Evolutionary conservation across 2,888 invertebrate genomes (phyloP).

Genomic region (Aquatica leii): DNA sequence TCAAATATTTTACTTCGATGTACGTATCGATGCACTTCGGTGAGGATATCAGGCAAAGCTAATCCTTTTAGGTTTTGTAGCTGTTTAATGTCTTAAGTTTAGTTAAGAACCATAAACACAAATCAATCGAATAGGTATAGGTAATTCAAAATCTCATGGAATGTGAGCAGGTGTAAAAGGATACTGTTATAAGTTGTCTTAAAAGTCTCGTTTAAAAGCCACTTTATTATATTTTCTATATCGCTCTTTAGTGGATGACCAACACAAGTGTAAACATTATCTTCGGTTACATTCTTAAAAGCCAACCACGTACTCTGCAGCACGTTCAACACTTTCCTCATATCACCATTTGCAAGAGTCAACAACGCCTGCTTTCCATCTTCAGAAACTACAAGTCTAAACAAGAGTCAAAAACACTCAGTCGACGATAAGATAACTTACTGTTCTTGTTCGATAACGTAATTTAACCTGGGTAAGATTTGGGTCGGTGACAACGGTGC

Average conservation of each 20-base stretch:
- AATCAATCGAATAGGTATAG: slow-evolving; percentile 9
- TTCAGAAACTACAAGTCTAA: slow-evolving; percentile 81
- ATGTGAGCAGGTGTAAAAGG: too few relatives aligned
- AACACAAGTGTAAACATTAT: slow-evolving; percentile 93
- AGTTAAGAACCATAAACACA: slow-evolving; percentile 19
- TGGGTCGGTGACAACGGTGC: slow-evolving; percentile 87
- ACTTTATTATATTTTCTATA: slow-evolving; percentile 86
- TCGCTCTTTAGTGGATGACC: slow-evolving; percentile 94
- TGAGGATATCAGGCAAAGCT: slow-evolving; percentile 91
- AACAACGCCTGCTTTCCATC: slow-evolving; percentile 91
- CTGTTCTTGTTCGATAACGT: slow-evolving; percentile 85
- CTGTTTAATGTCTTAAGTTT: slow-evolving; percentile 74
- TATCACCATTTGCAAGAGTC: slow-evolving; percentile 93
- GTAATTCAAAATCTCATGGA: too few relatives aligned
- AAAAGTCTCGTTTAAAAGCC: slow-evolving; percentile 83
- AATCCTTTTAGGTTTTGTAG: slow-evolving; percentile 90
- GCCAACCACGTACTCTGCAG: slow-evolving; percentile 96
- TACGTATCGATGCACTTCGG: slow-evolving; percentile 87
- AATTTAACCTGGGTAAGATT: slow-evolving; percentile 87
- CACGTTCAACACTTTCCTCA: slow-evolving; percentile 96
- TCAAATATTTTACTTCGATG: slow-evolving; percentile 91
- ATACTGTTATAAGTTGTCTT: slow-evolving; percentile 81
- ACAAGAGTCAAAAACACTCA: slow-evolving; percentile 40
- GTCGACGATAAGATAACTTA: slow-evolving; percentile 58
- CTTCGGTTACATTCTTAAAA: slow-evolving; percentile 86